A percentile compares a stretch with the other conserved stretches of the same genome.
These are phyloP conservation scores for Megaceryle alcyon DNA, from an alignment of 2,797 vertebrate genomes.

Conservation along the genomic window DNA sequence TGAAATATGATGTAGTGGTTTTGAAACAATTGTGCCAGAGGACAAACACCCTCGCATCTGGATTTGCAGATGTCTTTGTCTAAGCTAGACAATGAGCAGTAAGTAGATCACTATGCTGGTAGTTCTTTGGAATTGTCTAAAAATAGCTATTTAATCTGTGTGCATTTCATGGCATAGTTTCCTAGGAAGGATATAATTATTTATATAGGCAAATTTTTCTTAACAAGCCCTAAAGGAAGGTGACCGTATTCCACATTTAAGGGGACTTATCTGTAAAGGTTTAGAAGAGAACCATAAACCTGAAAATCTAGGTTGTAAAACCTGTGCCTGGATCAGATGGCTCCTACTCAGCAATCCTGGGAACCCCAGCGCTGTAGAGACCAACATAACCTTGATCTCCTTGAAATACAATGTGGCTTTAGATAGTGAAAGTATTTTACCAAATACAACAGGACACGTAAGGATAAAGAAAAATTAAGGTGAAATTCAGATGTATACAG, in stretches of 20 bases:
- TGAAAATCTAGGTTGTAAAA: background rate
- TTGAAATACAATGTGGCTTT: background rate
- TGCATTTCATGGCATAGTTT: background rate
- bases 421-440: background rate
- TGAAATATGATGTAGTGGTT: rapidly evolving
- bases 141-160: background rate
- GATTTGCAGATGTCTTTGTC: background rate
- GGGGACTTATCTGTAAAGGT: background rate
- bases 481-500: background rate
- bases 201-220: background rate
- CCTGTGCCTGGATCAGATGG: background rate
- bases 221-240: background rate
- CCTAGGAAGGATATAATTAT: background rate
- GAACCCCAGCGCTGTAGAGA: background rate
- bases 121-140: background rate
- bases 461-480: background rate
- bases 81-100: background rate
- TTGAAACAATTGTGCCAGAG: background rate
- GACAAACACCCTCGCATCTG: background rate
- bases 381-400: background rate
- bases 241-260: background rate
- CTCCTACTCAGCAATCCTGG: background rate
- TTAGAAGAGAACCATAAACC: background rate
- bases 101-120: background rate
- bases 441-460: background rate